These are phyloP conservation scores for Gadopsis bispinosus DNA, from an alignment of 2,797 vertebrate genomes.

Conservation along the genomic window DNA sequence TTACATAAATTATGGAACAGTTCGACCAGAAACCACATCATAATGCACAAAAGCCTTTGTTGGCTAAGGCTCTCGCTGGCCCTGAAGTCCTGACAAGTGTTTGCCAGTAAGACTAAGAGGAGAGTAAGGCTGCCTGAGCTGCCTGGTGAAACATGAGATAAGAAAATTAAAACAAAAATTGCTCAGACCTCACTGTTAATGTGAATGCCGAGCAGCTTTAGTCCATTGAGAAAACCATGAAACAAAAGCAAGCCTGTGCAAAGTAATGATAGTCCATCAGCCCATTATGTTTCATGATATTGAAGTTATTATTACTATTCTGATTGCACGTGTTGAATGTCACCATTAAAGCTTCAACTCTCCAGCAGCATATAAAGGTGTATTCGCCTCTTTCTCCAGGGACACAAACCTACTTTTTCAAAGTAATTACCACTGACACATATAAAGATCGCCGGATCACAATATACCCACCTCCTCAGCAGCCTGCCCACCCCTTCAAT, in stretches of 20 bases:
- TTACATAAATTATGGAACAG: constrained; percentile 75
- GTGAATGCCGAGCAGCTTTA: constrained; percentile 49
- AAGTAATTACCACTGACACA: constrained; percentile 74
- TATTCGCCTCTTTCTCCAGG: constrained; percentile 42
- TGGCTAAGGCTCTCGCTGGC: constrained; percentile 52
- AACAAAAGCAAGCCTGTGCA: constrained; percentile 43
- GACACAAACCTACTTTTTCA: constrained; percentile 66
- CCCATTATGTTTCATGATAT: constrained; percentile 49
- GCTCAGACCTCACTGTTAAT: constrained; percentile 62
- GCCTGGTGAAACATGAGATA: constrained; percentile 64
- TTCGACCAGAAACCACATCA: constrained; percentile 71
- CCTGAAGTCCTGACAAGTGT: constrained; percentile 54
- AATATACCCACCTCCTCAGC: constrained; percentile 69
- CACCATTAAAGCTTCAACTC: constrained; percentile 46
- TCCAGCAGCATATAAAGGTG: constrained; percentile 14
- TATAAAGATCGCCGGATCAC: constrained; percentile 71
- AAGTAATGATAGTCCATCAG: constrained; percentile 49
- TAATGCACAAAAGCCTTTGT: constrained; percentile 70
- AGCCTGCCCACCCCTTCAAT: constrained; percentile 61
- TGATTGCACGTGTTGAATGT: constrained; percentile 49
- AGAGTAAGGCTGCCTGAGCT: constrained; percentile 47
- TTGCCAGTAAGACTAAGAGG: constrained; percentile 59
- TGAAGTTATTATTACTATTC: constrained; percentile 44
- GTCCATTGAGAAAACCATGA: constrained; percentile 44
- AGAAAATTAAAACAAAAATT: constrained; percentile 69